These are phyloP conservation scores for Hylyphantes graminicola DNA, from an alignment of 1,140 invertebrate species.

Conservation along the genomic window DNA sequence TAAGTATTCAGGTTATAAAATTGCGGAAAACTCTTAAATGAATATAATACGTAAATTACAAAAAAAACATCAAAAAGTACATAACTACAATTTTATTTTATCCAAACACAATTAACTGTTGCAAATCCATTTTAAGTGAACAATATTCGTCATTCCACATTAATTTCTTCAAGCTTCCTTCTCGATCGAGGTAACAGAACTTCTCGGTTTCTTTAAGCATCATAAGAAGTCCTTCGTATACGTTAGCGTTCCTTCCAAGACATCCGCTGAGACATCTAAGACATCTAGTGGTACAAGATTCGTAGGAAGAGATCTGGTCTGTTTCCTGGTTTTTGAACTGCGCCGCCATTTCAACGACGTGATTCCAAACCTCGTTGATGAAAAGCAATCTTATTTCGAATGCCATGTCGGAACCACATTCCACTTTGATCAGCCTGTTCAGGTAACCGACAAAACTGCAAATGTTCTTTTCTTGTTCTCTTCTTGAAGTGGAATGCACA, in stretches of 20 bases:
- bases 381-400: conserved; percentile 36
- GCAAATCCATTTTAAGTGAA: not conserved
- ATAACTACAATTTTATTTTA: too few relatives aligned
- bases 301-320: too few relatives aligned
- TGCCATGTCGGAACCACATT: conserved; percentile 5
- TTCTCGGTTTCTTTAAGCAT: conserved; percentile 40
- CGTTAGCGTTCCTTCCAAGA: not conserved
- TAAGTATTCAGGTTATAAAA: too few relatives aligned
- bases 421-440: not conserved
- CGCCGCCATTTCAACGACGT: not conserved
- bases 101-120: not conserved
- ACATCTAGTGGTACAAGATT: not conserved
- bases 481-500: not conserved
- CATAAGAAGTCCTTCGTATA: not conserved
- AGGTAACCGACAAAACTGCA: conserved; percentile 8
- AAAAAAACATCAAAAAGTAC: too few relatives aligned
- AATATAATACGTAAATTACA: too few relatives aligned
- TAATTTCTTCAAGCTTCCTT: conserved; percentile 26
- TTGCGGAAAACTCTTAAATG: too few relatives aligned
- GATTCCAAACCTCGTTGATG: conserved; percentile 20
- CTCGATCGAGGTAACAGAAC: conserved; percentile 17
- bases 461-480: not conserved
- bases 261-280: not conserved
- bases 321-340: not conserved
- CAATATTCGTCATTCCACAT: not conserved